Evolutionary conservation across 1,140 invertebrate genomes (phyloP), one percentile per base, ranked within the genome.

Genomic region (Ericerus pela): DNA sequence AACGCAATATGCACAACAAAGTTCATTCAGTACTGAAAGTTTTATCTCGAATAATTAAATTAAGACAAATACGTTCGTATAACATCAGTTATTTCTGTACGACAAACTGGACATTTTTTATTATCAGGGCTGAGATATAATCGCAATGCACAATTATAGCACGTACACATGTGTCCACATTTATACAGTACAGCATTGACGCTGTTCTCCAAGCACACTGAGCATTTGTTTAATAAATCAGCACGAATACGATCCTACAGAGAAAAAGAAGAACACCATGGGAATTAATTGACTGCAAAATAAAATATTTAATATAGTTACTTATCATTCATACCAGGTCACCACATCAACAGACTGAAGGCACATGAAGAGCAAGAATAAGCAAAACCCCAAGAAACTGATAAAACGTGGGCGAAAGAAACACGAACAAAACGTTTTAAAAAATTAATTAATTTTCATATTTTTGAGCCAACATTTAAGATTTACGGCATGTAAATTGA

Each of bases 151-250:
- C 93, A 96, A 14, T 88, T 76, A 65, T 90, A 96, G 68, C 94
- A 98, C 91, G 96, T 95, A 66, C 94, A 98, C 88, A 97, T 94
- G 73, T 97, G 93, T 31, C 94, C 93, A 69, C 94, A 98, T 73
- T 87, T 90, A 67, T 97, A 96, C 20, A 97, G 73, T 18, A 95
- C 93, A 62, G 86, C 85, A 70, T 97, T 88, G 51, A 95, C 89
- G 53, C 79, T 78, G 62, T 88, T 80, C 68, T 96, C 93, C 65
- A 90, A 95, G 70, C 94, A 98, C 47, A 96, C 90, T 0, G 86
- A 89, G 71, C 93, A 97, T 66, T 96, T 47, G 26, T 47, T 47
- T 3, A 18, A 24, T 4, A 8, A 4, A 2, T 47, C 41, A 14
- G 41, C 26, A 14, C 22, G 4, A 10, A 10, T 2, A 24, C 6